Evolutionary conservation across 2,113 vertebrate genomes (phyloP).

Genomic region (Macrotus californicus): DNA sequence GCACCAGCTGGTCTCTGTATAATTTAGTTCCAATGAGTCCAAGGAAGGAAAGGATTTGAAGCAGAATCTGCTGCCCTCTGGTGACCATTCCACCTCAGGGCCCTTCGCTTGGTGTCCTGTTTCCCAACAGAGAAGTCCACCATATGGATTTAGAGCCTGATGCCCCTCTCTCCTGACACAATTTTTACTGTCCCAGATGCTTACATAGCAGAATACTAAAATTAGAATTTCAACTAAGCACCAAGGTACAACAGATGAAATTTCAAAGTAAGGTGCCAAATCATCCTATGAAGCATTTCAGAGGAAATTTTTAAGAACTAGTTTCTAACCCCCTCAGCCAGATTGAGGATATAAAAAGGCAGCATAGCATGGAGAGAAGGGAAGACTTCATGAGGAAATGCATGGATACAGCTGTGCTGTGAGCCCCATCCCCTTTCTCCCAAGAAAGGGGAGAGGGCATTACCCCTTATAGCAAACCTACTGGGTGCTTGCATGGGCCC

Average conservation of each 20-base stretch:
- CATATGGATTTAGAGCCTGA: background rate
- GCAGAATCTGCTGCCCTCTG: constrained; percentile 50
- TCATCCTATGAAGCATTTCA: background rate
- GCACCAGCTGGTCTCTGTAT: background rate
- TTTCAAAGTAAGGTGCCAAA: constrained; percentile 6
- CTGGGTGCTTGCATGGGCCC: background rate
- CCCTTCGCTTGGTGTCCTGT: background rate
- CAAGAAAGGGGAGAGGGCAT: background rate
- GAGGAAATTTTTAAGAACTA: background rate
- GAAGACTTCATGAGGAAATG: background rate
- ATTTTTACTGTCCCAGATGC: background rate
- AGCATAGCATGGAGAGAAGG: background rate
- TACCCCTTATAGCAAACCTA: background rate
- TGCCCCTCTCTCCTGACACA: background rate
- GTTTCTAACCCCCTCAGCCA: background rate
- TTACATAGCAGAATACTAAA: constrained; percentile 23
- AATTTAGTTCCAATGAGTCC: background rate
- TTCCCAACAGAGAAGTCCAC: background rate
- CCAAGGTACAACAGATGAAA: background rate
- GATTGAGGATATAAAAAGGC: background rate
- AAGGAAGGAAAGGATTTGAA: background rate
- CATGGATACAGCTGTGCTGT: background rate
- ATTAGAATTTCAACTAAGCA: background rate
- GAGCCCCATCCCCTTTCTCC: background rate
- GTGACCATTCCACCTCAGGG: background rate